Base-by-base conservation (phyloP, 2,113 vertebrate genomes). In the Menura novaehollandiae region DNA sequence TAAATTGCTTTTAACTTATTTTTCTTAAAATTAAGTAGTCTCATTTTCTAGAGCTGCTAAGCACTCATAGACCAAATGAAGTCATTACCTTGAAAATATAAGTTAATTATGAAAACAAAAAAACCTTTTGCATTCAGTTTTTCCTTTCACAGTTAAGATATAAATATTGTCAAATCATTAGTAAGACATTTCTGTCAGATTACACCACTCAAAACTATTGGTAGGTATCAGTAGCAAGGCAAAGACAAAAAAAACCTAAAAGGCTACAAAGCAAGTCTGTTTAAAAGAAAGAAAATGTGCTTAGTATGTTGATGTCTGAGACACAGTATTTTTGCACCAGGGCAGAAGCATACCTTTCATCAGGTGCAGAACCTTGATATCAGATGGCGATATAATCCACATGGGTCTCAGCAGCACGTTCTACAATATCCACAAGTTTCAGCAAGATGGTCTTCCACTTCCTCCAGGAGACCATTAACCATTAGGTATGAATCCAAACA, bases 221-320 rank as follows among this genome's bases (percentile, higher is more conserved):
- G 19, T 37, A 75, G 22, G 39, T 14, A 3, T 46, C 33, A 52
- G 51, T 30, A 44, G 20, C n/a, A 47, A 72, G 19, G 53, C 16
- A n/a, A 91, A 87, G 18, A 27, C 6, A 33, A 78, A 62, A 64
- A 64, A 28, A 28, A 37, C 8, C 3, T 1, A 32, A 6, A 83
- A 53, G 3, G 5, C 33, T 63, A 52, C 17, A 30, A 56, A 47
- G 43, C 4, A 72, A 55, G 18, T 85, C 88, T 59, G 17, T 66
- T 90, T 56, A n/a, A 71, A 78, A 73, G 3, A 0, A 69, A 71
- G 63, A 62, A 1, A 1, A 20, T 1, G 7, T 0, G 0, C 9
- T 63, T n/a, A 13, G 11, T 35, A 39, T 84, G 79, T 68, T 51
- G 72, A 41, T 60, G 17, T 24, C 33, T 0, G 11, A 79, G 44